phyloP scores from a whole-genome alignment of 2,113 vertebrate species.

The Cyprinodon brontotheroides region DNA sequence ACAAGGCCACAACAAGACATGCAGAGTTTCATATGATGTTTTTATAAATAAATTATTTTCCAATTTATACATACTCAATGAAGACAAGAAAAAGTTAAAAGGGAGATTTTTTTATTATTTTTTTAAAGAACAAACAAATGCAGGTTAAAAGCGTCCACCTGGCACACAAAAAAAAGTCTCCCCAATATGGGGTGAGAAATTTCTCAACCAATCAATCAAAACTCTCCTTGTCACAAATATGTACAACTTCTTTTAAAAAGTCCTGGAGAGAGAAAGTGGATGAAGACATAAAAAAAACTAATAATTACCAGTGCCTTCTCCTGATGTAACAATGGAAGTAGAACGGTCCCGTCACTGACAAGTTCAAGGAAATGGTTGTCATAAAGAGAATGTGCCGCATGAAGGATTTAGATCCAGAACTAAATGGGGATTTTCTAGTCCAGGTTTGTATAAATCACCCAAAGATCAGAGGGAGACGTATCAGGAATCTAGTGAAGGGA shows the following conservation, averaged over 20 bases:
- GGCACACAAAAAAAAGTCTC: conserved; percentile 61
- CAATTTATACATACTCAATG: conserved; percentile 42
- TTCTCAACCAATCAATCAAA: conserved; percentile 70
- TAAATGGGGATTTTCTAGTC: conserved; percentile 31
- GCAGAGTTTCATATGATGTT: conserved; percentile 66
- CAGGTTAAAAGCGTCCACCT: conserved; percentile 72
- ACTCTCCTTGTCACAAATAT: conserved; percentile 76
- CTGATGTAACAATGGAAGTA: conserved; percentile 48
- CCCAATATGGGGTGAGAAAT: conserved; percentile 85
- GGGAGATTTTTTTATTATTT: conserved; percentile 64
- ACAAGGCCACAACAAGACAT: conserved; percentile 32
- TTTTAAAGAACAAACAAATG: conserved; percentile 79
- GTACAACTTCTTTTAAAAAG: conserved; percentile 76
- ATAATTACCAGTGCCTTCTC: conserved; percentile 70
- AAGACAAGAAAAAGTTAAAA: conserved; percentile 61
- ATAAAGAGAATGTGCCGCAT: conserved; percentile 1
- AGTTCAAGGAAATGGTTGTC: conserved; percentile 41
- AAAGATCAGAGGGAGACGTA: background rate
- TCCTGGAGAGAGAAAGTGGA: conserved; percentile 60
- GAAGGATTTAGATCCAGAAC: conserved; percentile 36
- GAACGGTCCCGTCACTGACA: conserved; percentile 52
- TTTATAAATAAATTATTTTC: conserved; percentile 83
- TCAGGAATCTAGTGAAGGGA: conserved; percentile 39
- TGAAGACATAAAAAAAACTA: conserved; percentile 27
- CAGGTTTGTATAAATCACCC: conserved; percentile 27